Evolutionary conservation across 1,140 invertebrate genomes (phyloP), one percentile per base, ranked within the genome.

Genomic region (Subanguina moxae): DNA sequence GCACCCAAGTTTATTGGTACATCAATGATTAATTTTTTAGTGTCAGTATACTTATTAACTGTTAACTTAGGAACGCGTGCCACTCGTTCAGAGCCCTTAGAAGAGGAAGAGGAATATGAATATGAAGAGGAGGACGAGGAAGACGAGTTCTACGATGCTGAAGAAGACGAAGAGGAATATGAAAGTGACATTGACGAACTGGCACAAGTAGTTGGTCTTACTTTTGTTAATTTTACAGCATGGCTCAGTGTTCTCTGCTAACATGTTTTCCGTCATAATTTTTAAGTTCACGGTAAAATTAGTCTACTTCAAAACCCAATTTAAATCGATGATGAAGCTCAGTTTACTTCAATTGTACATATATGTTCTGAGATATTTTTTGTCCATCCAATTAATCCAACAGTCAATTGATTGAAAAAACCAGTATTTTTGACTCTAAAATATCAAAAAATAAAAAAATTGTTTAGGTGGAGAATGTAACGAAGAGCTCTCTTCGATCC

Each of bases 121-220:
- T 38, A 61, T 15, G 62, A 69, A 23, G 62, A 67, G n/a, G 71
- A 74, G 11, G 32, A 38, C 3, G 48, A 52, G 8, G 48, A 52
- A 25, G 73, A 76, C 27, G 76, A 70, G 27, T 70, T 65, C 15
- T 73, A 69, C 30, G 76, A 77, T 52, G 76, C 65, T 46, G 72
- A 73, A 27, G 80, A 80, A 21, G 80, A 82, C 23, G 76, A 78
- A 69, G 68, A 75, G 52, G 80, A 82, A 61, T 76, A 71, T 62
- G 81, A 82, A 43, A 66, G 69, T 59, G 80, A 82, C 57, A 79
- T 82, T 66, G 80, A 82, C 45, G 80, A 82, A 68, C 62, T 82
- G 52, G 80, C 80, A 23, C 78, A 82, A 38, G 78, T 61, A n/a
- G 80, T 82, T 5, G n/a, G n/a, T n/a, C n/a, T n/a, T n/a, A n/a